Evolutionary conservation across 2,888 invertebrate genomes (phyloP), one percentile per base, ranked within the genome.

Genomic region (Limnephilus auricula): DNA sequence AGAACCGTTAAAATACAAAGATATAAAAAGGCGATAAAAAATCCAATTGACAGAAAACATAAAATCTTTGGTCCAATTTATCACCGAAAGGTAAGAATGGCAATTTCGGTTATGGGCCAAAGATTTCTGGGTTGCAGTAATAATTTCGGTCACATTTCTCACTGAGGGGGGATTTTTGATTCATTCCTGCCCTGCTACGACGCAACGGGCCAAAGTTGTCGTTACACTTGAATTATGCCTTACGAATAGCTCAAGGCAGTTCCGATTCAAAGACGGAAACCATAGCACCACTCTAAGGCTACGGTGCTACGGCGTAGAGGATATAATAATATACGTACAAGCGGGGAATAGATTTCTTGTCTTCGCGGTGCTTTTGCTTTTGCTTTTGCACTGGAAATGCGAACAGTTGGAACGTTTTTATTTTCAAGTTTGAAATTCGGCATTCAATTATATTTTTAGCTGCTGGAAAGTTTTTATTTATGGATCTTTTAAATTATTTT

Each of bases 201-300:
- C 85, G 40, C 37, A 85, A 30, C 85, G 40, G 37, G 65, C 45
- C 85, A 30, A 50, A 87, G 65, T 87, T 87, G 87, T 87, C 87
- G 87, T 87, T 87, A 87, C 87, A 65, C 65, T 87, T 87, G 87
- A 87, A 87, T 87, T 87, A 87, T 87, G 87, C 50, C 65, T 65
- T 65, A 87, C 87, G 65, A 87, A 87, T 87, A 87, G 87, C 87
- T 87, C 87, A 87, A 45, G 87, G 87, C 87, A 65, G 65, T 87
- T 87, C 50, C 87, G 50, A 50, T 87, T 87, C 87, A 65, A 87
- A 65, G 87, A 78, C 50, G 78, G 65, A 87, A 87, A 65, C 87
- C 87, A 78, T 87, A 87, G 65, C 30, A 65, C 65, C 65, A 65
- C 65, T 65, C 65, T 65, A 65, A 18, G 25, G 50, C 50, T 65